Conservation (phyloP, 2,888 invertebrate genomes). For the Lepidocyrtoides sp. region DNA sequence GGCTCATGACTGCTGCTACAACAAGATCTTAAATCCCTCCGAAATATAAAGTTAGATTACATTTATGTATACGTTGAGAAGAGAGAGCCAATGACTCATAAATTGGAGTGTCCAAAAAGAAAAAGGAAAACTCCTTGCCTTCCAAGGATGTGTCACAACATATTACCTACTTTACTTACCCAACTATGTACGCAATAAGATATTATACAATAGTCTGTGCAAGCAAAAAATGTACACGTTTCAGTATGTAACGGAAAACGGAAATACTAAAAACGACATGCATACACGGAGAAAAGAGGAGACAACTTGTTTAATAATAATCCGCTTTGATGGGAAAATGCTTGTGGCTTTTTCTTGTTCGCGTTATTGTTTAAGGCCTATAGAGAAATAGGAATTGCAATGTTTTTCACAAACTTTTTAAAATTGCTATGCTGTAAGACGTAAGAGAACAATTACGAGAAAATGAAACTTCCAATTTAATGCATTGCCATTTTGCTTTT, state of each 20-base stretch:
- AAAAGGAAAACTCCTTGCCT: conserved; percentile 35
- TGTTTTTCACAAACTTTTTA: too few relatives aligned
- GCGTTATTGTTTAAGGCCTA: neutral
- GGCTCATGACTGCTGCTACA: neutral
- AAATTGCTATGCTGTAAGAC: too few relatives aligned
- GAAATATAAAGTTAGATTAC: conserved; percentile 81
- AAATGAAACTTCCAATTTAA: neutral
- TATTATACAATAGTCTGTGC: too few relatives aligned
- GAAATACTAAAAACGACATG: neutral
- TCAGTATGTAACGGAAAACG: too few relatives aligned
- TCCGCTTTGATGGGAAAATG: conserved; percentile 19
- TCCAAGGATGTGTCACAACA: conserved; percentile 53
- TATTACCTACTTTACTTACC: conserved; percentile 16
- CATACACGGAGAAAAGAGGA: neutral
- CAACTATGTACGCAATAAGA: neutral
- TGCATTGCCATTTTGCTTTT: neutral
- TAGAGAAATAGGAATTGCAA: neutral
- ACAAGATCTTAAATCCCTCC: conserved; percentile 66
- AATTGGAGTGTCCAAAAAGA: conserved; percentile 64
- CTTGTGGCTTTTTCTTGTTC: neutral
- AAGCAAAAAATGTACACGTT: too few relatives aligned
- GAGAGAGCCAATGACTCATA: conserved; percentile 78
- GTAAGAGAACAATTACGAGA: too few relatives aligned
- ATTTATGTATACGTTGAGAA: neutral
- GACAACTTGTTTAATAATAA: neutral